A percentile compares a stretch with the other conserved stretches of the same genome.
These are phyloP conservation scores for Salminus brasiliensis DNA, from an alignment of 2,113 vertebrate species.

Conservation along the genomic window DNA sequence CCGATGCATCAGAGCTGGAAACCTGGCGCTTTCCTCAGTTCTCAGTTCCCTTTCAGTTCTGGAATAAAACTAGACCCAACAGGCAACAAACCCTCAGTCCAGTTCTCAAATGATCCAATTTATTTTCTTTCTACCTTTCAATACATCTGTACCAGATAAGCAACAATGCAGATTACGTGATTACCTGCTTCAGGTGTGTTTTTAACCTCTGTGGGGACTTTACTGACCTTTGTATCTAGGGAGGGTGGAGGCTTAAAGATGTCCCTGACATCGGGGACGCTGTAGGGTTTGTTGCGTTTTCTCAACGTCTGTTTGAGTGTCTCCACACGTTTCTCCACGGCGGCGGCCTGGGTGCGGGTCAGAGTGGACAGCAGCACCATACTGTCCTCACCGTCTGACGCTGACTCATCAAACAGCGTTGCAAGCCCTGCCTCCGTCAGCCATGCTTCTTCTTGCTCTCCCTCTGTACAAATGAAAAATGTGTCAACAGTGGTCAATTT, in stretches of 20 bases:
- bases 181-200: neutral
- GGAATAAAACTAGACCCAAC: too few relatives aligned
- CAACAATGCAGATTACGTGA: too few relatives aligned
- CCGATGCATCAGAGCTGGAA: too few relatives aligned
- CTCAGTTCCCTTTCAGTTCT: too few relatives aligned
- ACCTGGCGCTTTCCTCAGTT: too few relatives aligned
- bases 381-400: slow-evolving; percentile 82
- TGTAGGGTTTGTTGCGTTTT: slow-evolving; percentile 89
- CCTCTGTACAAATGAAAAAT: slow-evolving; percentile 75
- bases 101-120: too few relatives aligned
- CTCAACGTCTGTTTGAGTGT: slow-evolving; percentile 87
- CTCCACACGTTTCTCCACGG: slow-evolving; percentile 87
- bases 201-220: neutral
- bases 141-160: too few relatives aligned
- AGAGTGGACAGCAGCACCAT: slow-evolving; percentile 86
- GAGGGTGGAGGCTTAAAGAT: slow-evolving; percentile 81
- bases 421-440: slow-evolving; percentile 92
- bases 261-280: slow-evolving; percentile 92
- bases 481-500: too few relatives aligned
- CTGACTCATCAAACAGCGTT: slow-evolving; percentile 82
- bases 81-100: too few relatives aligned
- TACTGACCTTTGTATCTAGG: slow-evolving; percentile 58
- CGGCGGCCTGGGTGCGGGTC: slow-evolving; percentile 89
- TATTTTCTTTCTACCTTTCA: too few relatives aligned
- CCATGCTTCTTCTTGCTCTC: slow-evolving; percentile 96